Evolutionary conservation across 2,113 vertebrate genomes (phyloP), one percentile per base, ranked within the genome.

Genomic region (Sterrhoptilus dennistouni): DNA sequence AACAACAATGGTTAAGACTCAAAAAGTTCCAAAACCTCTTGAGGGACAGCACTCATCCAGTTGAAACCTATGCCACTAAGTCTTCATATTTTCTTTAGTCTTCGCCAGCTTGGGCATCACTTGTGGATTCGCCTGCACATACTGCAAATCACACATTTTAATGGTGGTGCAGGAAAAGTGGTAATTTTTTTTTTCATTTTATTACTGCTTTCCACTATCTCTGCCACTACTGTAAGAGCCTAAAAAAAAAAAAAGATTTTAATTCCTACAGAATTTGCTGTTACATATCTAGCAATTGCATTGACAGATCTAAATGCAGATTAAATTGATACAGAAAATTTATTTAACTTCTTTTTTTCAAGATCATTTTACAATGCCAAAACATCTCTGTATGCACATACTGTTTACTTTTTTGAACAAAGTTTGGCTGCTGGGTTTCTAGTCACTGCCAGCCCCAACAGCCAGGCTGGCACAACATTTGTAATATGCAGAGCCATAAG

Each of bases 341-440:
- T 63, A 54, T 84, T 82, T 87, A 61, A 42, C 42, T 52, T 59
- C 20, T 79, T 59, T 81, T 83, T 63, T 81, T 7, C 25, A 68
- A 90, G 47, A 92, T n/a, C 8, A 74, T 81, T 94, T 90, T 84
- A 75, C 76, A 86, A 87, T 60, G 72, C 56, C 76, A 78, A 93
- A 94, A 90, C 20, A 89, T 65, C 57, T 61, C 57, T 82, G 57
- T n/a, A 65, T 63, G 83, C 25, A 75, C 77, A 82, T 83, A 85
- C 15, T 91, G 65, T 96, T 95, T 97, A 87, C 69, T 94, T 93
- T 82, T 82, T 35, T 68, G 40, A 94, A 49, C 31, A 85, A 53
- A 89, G 44, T 81, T 76, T 91, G 90, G 61, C 66, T 64, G 45
- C 63, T 81, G 69, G 8, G 18, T 61, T 90, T 89, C 72, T 61